Evolutionary conservation across 2,888 invertebrate species (phyloP), one percentile per base, ranked within the genome.

Genomic region (Resseliella maxima): DNA sequence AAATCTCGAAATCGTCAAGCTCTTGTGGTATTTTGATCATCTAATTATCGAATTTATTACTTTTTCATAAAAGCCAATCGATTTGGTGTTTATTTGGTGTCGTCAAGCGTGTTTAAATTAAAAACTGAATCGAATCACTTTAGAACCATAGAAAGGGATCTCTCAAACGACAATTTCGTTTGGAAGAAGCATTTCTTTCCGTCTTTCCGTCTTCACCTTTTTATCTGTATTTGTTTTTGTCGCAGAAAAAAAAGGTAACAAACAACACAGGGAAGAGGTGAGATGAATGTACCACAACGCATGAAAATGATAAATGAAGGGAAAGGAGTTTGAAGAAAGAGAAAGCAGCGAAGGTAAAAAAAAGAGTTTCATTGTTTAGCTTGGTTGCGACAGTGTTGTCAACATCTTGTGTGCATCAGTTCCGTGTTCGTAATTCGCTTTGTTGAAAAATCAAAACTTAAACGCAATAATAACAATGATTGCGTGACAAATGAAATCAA

Each of bases 401-500:
- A 83, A 83, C 83, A 83, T 83, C 38, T 83, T 24, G 81, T 38
- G 21, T 83, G 83, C 83, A 83, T 83, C 83, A 38, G 38, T 83
- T 83, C 83, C 38, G 12, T 83, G 83, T 83, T 83, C 38, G 36
- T 38, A 36, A 83, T 38, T 83, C 83, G 83, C 38, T 36, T 38
- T 83, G 38, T 83, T 83, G 83, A 1, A 83, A 72, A 12, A 38
- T 83, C 38, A 38, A 83, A n/a, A 83, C 83, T 83, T 83, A 83
- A 83, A 83, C 38, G 83, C 24, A 38, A 83, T 83, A 83, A 83
- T 38, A 83, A 83, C 83, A 83, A 83, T 83, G 83, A 83, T 83
- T 83, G 83, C 83, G 83, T 83, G 83, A 83, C 83, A 83, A 83
- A 83, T 83, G 36, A 24, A 83, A 83, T 83, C 83, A 83, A 83